Evolutionary conservation across 2,113 vertebrate genomes (phyloP), one percentile per base, ranked within the genome.

Genomic region (Choloepus hoffmanni): DNA sequence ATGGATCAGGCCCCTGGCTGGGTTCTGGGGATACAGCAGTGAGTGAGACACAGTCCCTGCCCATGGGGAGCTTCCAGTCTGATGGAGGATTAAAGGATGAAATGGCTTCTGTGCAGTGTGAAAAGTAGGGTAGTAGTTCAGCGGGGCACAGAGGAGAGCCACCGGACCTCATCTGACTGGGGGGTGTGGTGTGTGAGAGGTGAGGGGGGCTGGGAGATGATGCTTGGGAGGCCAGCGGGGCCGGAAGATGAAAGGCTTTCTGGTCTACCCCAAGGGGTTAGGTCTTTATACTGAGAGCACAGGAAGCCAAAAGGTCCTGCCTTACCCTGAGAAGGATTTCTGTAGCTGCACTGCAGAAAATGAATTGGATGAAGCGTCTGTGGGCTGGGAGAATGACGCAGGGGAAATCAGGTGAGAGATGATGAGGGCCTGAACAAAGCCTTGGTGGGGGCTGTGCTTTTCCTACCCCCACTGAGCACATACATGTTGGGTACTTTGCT

Each of bases 101-200:
- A 13, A 48, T 2, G 5, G 2, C 76, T 55, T 70, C 45, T 7
- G 6, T 0, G 1, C 13, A 18, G n/a, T 13, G 0, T 11, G 60
- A 68, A 70, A 28, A 84, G 18, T 23, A 15, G 53, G 85, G 13
- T 3, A 7, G 36, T 21, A 65, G 36, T 5, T 7, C 14, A 65
- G 76, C 13, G n/a, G 28, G 81, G 68, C 60, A 68, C 48, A 26
- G 16, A 4, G 3, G 63, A 26, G 53, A 33, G 70, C 3, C 2
- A 0, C 53, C 55, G 81, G 83, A 24, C 53, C 60, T 62, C 28
- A 7, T 3, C 26, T 0, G 4, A 30, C 36, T 36, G 2, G 1
- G 40, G 77, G 28, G 12, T 53, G 8, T 12, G 8, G 30, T 40
- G 36, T 73, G 28, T n/a, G 19, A 19, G 3, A n/a, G 24, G 50